Percentiles rank a stretch among this genome's conserved stretches.
Evolutionary conservation across 2,888 invertebrate species (phyloP).

Genomic region (Leptopilina syphax): DNA sequence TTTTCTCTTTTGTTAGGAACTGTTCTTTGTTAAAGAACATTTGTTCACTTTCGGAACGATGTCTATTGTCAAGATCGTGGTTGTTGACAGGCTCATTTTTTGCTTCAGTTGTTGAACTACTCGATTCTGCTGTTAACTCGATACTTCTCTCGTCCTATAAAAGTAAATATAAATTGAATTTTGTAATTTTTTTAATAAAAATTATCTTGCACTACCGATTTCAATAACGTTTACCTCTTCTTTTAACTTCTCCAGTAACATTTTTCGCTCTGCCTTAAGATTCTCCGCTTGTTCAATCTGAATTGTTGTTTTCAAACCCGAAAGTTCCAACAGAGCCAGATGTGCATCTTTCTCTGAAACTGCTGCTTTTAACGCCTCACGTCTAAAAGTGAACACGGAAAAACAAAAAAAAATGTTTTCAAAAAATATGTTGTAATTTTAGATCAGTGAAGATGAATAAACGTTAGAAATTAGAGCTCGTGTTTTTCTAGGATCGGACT

Average conservation of each 20-base stretch:
- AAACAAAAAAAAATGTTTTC: too few relatives aligned
- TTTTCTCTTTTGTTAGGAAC: conserved; percentile 43
- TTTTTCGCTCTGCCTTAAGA: conserved; percentile 84
- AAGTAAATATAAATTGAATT: conserved; percentile 45
- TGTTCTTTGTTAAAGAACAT: conserved; percentile 38
- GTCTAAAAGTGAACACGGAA: conserved; percentile 77
- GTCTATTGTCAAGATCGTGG: conserved; percentile 58
- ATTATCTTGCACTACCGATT: background rate
- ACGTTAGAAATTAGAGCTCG: too few relatives aligned
- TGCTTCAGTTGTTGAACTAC: conserved; percentile 58
- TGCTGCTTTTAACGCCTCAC: conserved; percentile 89
- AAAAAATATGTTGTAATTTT: too few relatives aligned
- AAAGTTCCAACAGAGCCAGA: conserved; percentile 88
- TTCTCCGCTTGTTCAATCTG: conserved; percentile 84
- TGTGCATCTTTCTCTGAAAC: conserved; percentile 94
- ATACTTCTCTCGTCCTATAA: conserved; percentile 67
- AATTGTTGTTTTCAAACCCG: conserved; percentile 82
- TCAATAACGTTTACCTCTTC: conserved; percentile 80
- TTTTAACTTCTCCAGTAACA: conserved; percentile 85
- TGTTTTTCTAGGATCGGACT: too few relatives aligned
- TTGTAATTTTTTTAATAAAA: too few relatives aligned
- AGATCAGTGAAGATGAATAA: too few relatives aligned
- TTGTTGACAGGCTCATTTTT: conserved; percentile 63
- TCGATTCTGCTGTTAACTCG: conserved; percentile 62
- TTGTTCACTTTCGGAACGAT: conserved; percentile 57